A percentile compares a stretch with the other conserved stretches of the same genome.
Conservation (phyloP, 1,140 invertebrate species). For the Probaryconus sp. region DNA sequence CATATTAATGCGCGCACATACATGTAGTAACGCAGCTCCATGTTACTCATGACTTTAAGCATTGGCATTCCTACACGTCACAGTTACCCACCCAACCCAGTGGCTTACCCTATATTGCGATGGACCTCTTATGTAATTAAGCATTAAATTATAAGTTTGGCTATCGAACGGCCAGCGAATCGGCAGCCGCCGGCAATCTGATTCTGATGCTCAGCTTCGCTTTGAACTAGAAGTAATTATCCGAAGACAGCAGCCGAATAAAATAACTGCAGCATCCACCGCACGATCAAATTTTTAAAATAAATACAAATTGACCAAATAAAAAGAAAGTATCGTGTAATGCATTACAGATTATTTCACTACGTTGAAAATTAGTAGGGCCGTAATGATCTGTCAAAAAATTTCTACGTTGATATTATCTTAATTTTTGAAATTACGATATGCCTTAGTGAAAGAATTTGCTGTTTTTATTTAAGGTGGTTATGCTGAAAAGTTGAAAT, state of each 20-base stretch:
- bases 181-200: constrained; percentile 63
- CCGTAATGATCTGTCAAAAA: too few relatives aligned
- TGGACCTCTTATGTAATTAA: constrained; percentile 78
- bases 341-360: too few relatives aligned
- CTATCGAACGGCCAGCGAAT: constrained; percentile 72
- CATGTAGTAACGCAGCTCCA: too few relatives aligned
- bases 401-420: too few relatives aligned
- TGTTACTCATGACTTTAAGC: constrained; percentile 39
- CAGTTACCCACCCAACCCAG: constrained; percentile 77
- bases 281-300: constrained; percentile 42
- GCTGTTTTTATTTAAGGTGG: too few relatives aligned
- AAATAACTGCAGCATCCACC: too few relatives aligned
- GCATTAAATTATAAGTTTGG: constrained; percentile 79
- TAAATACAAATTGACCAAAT: constrained; percentile 34
- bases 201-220: constrained; percentile 53
- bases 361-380: too few relatives aligned
- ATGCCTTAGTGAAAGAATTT: too few relatives aligned
- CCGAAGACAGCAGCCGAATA: constrained; percentile 44
- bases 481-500: too few relatives aligned
- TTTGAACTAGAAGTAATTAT: constrained; percentile 77
- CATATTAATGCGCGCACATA: too few relatives aligned
- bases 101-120: constrained; percentile 75
- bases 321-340: constrained; percentile 43
- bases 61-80: constrained; percentile 77
- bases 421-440: too few relatives aligned